These are phyloP conservation scores for Hoplostethus mediterraneus DNA, from an alignment of 2,797 vertebrate genomes.

Conservation along the genomic window DNA sequence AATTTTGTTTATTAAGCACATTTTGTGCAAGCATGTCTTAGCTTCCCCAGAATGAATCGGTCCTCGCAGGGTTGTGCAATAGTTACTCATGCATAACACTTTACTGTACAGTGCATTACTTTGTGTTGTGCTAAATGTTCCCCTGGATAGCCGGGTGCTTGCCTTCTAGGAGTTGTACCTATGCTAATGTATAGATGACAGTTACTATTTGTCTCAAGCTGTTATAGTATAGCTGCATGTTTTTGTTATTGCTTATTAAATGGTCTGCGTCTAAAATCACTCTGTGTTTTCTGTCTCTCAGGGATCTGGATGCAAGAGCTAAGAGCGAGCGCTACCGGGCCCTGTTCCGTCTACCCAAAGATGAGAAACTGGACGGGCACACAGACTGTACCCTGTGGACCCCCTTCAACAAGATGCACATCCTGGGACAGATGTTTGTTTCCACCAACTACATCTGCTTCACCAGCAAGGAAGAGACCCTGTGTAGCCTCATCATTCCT, in stretches of 20 bases:
- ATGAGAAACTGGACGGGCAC: conserved; percentile 97
- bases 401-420: conserved; percentile 98
- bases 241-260: background rate
- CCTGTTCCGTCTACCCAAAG: conserved; percentile 95
- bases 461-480: conserved; percentile 95
- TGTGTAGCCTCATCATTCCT: conserved; percentile 97
- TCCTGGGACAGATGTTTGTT: conserved; percentile 98
- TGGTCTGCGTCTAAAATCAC: background rate
- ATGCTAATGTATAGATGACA: background rate
- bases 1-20: conserved; percentile 6
- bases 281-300: conserved; percentile 61
- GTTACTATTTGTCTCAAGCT: background rate
- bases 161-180: background rate
- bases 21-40: conserved; percentile 20
- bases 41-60: background rate
- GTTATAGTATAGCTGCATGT: background rate
- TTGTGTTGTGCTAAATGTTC: background rate
- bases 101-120: background rate
- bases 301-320: conserved; percentile 96
- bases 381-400: conserved; percentile 98
- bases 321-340: conserved; percentile 96
- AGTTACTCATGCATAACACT: conserved; percentile 1
- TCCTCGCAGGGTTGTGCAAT: background rate
- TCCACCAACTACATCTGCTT: conserved; percentile 99
- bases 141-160: background rate